A percentile compares a stretch with the other conserved stretches of the same genome.
Conservation (phyloP, 2,113 vertebrate species). For the Heterotis niloticus region DNA sequence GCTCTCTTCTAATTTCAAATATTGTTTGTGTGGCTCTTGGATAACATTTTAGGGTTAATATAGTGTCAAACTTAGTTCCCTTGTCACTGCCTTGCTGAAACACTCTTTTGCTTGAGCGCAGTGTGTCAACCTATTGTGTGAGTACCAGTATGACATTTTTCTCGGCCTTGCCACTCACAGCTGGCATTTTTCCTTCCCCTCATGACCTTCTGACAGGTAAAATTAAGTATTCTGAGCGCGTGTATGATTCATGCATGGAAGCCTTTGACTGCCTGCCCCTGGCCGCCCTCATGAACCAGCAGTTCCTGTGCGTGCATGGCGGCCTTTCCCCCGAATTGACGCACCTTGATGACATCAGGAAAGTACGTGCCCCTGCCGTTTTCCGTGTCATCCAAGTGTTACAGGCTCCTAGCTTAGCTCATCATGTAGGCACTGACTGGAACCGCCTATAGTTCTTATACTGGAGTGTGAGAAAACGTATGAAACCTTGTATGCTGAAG, state of each 20-base stretch:
- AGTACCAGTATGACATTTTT: neutral
- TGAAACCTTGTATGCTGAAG: too few relatives aligned
- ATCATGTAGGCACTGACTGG: too few relatives aligned
- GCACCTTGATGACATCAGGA: conserved; percentile 97
- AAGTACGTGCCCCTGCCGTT: conserved; percentile 75
- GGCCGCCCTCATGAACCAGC: conserved; percentile 98
- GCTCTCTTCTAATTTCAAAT: too few relatives aligned
- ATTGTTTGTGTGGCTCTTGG: too few relatives aligned
- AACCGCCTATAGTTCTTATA: too few relatives aligned
- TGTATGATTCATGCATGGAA: conserved; percentile 97
- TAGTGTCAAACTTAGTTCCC: too few relatives aligned
- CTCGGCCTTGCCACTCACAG: neutral
- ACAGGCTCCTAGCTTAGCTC: too few relatives aligned
- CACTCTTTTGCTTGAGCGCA: too few relatives aligned
- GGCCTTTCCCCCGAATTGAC: conserved; percentile 97
- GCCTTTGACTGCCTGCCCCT: conserved; percentile 98
- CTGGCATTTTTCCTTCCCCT: conserved; percentile 24
- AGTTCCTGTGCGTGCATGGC: conserved; percentile 95
- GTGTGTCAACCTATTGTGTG: too few relatives aligned
- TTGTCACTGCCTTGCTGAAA: too few relatives aligned
- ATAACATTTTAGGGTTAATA: too few relatives aligned
- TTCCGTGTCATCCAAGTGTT: neutral
- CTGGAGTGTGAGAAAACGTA: too few relatives aligned
- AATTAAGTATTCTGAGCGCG: conserved; percentile 98
- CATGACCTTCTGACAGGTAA: conserved; percentile 75